Percentiles rank a stretch among this genome's conserved stretches.
Conservation (phyloP, 2,797 vertebrate genomes). For the Enteromius unitaeniatus region DNA sequence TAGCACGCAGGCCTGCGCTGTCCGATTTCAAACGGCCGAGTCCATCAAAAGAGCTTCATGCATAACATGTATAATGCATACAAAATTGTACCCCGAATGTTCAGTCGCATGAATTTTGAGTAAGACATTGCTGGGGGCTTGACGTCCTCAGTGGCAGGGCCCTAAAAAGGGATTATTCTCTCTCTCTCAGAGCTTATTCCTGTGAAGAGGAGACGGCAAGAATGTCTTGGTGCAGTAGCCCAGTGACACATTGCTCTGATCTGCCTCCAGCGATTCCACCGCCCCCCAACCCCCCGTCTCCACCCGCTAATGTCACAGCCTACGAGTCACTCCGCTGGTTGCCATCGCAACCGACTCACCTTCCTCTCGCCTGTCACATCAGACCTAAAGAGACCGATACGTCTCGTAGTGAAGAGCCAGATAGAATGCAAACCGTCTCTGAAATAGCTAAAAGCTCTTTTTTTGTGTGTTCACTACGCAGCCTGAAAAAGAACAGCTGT, state of each 20-base stretch:
- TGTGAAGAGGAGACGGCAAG: constrained; percentile 37
- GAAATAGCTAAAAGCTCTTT: constrained; percentile 56
- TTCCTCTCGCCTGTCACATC: constrained; percentile 70
- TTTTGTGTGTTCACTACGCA: constrained; percentile 38
- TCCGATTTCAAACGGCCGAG: constrained; percentile 17
- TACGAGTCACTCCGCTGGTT: constrained; percentile 82
- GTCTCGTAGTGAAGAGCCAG: constrained; percentile 55
- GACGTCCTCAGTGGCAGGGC: constrained; percentile 54
- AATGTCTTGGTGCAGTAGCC: constrained; percentile 72
- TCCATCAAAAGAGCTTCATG: constrained; percentile 15
- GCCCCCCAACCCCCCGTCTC: constrained; percentile 49
- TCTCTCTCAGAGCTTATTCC: constrained; percentile 25
- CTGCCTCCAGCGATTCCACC: constrained; percentile 68
- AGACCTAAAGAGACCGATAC: constrained; percentile 74
- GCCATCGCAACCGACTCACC: constrained; percentile 82
- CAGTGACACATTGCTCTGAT: constrained; percentile 79
- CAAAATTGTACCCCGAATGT: background rate
- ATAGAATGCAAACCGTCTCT: constrained; percentile 58
- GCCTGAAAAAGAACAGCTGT: constrained; percentile 53
- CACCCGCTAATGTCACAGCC: constrained; percentile 73
- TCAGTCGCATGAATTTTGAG: constrained; percentile 35
- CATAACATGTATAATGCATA: constrained; percentile 31
- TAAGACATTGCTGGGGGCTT: constrained; percentile 41
- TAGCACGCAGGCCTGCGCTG: background rate
- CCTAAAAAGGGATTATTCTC: constrained; percentile 74